A percentile compares a stretch with the other conserved stretches of the same genome.
phyloP scores from a whole-genome alignment of 2,888 invertebrate genomes.

The Myopa tessellatipennis region DNA sequence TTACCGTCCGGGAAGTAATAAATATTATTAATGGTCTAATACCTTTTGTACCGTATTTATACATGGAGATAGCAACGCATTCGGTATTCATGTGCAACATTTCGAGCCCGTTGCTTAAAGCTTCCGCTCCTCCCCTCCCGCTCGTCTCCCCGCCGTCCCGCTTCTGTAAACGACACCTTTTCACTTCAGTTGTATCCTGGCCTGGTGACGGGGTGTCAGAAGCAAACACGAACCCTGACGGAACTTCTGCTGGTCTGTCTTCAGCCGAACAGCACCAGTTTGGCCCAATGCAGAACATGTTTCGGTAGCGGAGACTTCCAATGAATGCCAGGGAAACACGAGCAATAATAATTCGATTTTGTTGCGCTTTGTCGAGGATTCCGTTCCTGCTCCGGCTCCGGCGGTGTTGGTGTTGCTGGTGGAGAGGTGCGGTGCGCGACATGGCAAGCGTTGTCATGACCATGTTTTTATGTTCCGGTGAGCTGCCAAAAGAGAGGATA shows the following conservation, averaged over 20 bases:
- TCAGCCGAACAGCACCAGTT: background rate
- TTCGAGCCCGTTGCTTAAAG: too few relatives aligned
- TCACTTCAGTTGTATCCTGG: background rate
- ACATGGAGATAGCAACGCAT: background rate
- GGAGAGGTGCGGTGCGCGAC: constrained; percentile 1
- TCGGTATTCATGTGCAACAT: background rate
- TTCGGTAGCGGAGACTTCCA: constrained; percentile 14
- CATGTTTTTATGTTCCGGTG: constrained; percentile 26
- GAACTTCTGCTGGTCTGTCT: background rate
- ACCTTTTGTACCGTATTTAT: background rate
- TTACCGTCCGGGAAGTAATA: background rate
- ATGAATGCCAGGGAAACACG: constrained; percentile 32
- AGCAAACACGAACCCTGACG: too few relatives aligned
- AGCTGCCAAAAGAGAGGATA: constrained; percentile 23
- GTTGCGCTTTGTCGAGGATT: constrained; percentile 19
- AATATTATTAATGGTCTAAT: background rate
- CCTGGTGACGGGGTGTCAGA: too few relatives aligned
- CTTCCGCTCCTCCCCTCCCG: too few relatives aligned
- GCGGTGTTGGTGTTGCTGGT: background rate
- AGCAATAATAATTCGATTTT: constrained; percentile 39
- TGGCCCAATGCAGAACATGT: constrained; percentile 19
- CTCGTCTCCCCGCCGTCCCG: background rate
- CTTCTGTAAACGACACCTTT: background rate
- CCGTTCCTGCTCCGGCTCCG: background rate
- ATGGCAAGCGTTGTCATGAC: constrained; percentile 35